Evolutionary conservation across 2,797 vertebrate species (phyloP).

Genomic region (Rhinichthys osculus): DNA sequence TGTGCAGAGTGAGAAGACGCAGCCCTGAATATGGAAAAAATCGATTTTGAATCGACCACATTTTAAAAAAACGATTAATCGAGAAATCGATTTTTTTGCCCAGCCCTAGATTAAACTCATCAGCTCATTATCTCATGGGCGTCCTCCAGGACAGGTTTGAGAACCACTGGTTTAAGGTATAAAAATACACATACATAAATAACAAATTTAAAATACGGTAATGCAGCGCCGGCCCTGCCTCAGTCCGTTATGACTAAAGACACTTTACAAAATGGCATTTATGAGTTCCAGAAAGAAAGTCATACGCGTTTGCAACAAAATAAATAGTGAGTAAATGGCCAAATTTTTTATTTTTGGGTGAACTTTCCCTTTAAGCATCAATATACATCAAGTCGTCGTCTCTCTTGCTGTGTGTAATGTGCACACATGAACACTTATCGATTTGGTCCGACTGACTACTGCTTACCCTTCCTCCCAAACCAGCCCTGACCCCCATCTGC

Average conservation of each 20-base stretch:
- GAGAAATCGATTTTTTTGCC: too few species aligned
- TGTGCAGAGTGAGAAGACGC: too few species aligned
- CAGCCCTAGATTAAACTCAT: too few species aligned
- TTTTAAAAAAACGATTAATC: too few species aligned
- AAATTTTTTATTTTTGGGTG: background rate
- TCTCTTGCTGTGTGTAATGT: conserved; percentile 55
- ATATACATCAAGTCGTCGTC: background rate
- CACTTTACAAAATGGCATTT: background rate
- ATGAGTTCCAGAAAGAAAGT: background rate
- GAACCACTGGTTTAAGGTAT: background rate
- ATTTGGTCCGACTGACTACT: conserved; percentile 53
- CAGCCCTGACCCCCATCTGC: conserved; percentile 62
- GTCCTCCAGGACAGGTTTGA: too few species aligned
- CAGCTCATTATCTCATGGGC: too few species aligned
- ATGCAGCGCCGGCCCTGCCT: background rate
- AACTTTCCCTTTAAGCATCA: background rate
- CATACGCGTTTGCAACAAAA: background rate
- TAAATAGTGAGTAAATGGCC: background rate
- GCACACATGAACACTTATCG: conserved; percentile 44
- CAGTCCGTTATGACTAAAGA: background rate
- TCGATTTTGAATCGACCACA: too few species aligned
- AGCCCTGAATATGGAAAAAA: too few species aligned
- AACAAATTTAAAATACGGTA: background rate
- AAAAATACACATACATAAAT: background rate
- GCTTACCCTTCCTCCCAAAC: conserved; percentile 56